Evolutionary conservation across 2,113 vertebrate genomes (phyloP).

Genomic region (Brienomyrus longianalis): DNA sequence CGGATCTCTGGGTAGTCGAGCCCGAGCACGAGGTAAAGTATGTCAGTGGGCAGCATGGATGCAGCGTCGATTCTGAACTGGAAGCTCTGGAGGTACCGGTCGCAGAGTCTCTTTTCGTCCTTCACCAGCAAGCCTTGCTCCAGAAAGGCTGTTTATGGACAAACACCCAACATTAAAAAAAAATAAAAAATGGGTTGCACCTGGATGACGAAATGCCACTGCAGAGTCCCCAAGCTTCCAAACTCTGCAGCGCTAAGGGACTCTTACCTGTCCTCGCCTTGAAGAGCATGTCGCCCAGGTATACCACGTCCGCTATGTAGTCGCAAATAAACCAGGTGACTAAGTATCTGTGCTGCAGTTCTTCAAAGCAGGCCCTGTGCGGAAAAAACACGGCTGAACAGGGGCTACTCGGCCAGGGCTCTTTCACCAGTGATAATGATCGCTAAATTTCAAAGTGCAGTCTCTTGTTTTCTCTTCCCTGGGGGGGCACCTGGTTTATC

Average conservation of each 20-base stretch:
- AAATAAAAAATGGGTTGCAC: not conserved
- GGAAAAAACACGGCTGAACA: not conserved
- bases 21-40: slow-evolving; percentile 78
- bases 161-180: not conserved
- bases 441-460: not conserved
- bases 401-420: not conserved
- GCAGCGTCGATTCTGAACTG: slow-evolving; percentile 82
- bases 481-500: not conserved
- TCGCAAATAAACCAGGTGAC: slow-evolving; percentile 78
- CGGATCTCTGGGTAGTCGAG: slow-evolving; percentile 89
- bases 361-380: slow-evolving; percentile 88
- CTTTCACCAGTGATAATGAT: not conserved
- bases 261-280: slow-evolving; percentile 79
- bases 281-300: slow-evolving; percentile 83
- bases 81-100: slow-evolving; percentile 66
- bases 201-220: not conserved
- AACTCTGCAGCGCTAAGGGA: not conserved
- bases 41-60: slow-evolving; percentile 84
- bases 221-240: not conserved
- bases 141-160: slow-evolving; percentile 68
- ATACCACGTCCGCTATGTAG: slow-evolving; percentile 77
- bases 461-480: not conserved
- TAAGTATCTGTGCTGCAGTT: slow-evolving; percentile 78
- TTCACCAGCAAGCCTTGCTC: slow-evolving; percentile 88
- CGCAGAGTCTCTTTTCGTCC: slow-evolving; percentile 70